Conservation (phyloP, 2,797 vertebrate genomes). For the Tiaroga cobitis region DNA sequence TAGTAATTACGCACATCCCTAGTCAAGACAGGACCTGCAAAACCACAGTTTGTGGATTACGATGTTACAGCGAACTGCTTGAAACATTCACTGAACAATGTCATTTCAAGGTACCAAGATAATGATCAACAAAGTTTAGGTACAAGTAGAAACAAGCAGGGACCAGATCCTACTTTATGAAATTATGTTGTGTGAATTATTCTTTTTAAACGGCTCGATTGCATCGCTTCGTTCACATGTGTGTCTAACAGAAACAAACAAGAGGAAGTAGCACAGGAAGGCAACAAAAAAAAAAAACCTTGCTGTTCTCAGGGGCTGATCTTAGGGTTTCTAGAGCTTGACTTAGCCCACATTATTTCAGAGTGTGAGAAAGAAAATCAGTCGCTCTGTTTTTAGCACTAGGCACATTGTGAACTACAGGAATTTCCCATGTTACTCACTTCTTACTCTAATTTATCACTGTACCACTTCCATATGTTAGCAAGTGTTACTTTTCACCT, state of each 20-base stretch:
- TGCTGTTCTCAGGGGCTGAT: not conserved
- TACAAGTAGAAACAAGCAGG: not conserved
- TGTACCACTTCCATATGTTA: constrained; percentile 8
- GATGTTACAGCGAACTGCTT: not conserved
- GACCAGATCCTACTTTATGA: not conserved
- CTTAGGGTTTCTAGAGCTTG: constrained; percentile 13
- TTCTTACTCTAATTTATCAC: constrained; percentile 63
- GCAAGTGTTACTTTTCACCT: not conserved
- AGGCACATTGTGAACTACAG: constrained; percentile 44
- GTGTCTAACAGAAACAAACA: not conserved
- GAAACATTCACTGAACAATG: not conserved
- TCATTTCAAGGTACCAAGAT: not conserved
- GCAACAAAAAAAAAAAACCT: not conserved
- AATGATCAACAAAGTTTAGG: not conserved
- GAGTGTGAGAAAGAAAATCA: constrained; percentile 71
- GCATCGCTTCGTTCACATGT: not conserved
- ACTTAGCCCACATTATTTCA: constrained; percentile 7
- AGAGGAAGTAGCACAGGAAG: constrained; percentile 43
- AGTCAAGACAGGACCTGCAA: too few relatives aligned
- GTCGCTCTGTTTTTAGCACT: constrained; percentile 59
- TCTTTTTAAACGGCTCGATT: not conserved
- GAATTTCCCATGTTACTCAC: constrained; percentile 61
- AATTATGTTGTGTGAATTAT: not conserved
- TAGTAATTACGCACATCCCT: too few relatives aligned
- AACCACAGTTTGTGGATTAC: not conserved